Base-by-base conservation (phyloP, 2,113 vertebrate genomes). In the Clarias magur region DNA sequence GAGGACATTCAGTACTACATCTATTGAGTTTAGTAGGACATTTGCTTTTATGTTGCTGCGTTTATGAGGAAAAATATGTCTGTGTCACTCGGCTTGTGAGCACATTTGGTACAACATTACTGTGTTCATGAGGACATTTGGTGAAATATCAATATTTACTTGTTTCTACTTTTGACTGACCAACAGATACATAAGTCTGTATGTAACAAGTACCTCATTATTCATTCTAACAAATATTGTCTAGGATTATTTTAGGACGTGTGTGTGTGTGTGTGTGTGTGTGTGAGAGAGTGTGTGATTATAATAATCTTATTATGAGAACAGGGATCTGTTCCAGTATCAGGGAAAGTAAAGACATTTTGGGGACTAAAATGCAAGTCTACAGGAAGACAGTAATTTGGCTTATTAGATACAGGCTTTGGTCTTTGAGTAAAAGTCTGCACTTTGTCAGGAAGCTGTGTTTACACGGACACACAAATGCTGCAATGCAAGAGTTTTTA, bases 161-260 rank as follows among this genome's bases (percentile, higher is more conserved):
- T 80, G 79, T 60, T 13, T 80, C 57, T 21, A 27, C 27, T 59
- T 76, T 11, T 34, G 54, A 80, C 27, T 30, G 79, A 60, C 30
- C 56, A 23, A 60, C 56, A 80, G n/a, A 30, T 80, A 57, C 27
- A 80, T 38, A 57, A 4, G 3, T 59, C 53, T 48, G 62, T 16
- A 21, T 11, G 63, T 19, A 54, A 87, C 80, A 88, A 78, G 21
- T 62, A 83, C 70, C 68, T 34, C 13, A 78, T 86, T 88, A 59
- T 85, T 80, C 60, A 25, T 3, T 11, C 3, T 65, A 48, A 72
- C 5, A 9, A n/a, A 72, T 57, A 56, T 19, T 80, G 78, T 80
- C 57, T 60, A 6, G 57, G 56, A 38, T 60, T 60, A 57, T 21
- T 60, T 11, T 13, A 19, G 30, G 19, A 42, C 5, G 9, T 60